Evolutionary conservation across 1,140 invertebrate species (phyloP).

Genomic region (Diploscapter pachys): DNA sequence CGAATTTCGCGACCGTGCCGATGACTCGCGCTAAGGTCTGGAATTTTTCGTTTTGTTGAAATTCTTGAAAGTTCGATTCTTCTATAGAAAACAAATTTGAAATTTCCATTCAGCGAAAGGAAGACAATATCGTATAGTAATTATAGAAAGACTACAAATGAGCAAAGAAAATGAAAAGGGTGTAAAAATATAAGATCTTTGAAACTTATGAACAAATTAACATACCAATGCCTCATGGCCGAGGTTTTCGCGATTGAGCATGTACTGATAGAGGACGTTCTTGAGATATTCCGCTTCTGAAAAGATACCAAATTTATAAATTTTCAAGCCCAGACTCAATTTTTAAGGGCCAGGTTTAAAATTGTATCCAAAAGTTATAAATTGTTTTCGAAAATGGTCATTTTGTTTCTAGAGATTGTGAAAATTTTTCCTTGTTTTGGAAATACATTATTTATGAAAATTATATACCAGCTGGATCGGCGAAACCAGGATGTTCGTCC

Average conservation of each 20-base stretch:
- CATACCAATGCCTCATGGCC: constrained; percentile 39
- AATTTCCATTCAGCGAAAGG: background rate
- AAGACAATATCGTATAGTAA: background rate
- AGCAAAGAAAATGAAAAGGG: background rate
- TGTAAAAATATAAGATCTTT: no score
- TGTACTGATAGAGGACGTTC: constrained; percentile 41
- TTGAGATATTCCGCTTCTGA: constrained; percentile 35
- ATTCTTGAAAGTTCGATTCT: no score
- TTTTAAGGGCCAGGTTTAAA: background rate
- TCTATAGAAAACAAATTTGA: no score
- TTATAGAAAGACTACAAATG: background rate
- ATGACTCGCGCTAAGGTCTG: constrained; percentile 40
- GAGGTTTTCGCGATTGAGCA: constrained; percentile 36
- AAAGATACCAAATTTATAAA: constrained; percentile 9
- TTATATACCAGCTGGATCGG: background rate
- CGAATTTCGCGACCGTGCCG: constrained; percentile 41
- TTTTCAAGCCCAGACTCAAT: constrained; percentile 17
- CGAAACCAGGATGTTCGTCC: background rate
- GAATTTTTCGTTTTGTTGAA: background rate
- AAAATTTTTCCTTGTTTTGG: no score
- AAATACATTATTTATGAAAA: no score
- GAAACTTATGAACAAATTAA: background rate
- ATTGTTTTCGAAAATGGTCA: no score
- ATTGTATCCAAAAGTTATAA: constrained; percentile 4
- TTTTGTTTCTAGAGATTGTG: background rate